These are phyloP conservation scores for Camelus bactrianus DNA, from an alignment of 2,113 vertebrate genomes.

Conservation along the genomic window DNA sequence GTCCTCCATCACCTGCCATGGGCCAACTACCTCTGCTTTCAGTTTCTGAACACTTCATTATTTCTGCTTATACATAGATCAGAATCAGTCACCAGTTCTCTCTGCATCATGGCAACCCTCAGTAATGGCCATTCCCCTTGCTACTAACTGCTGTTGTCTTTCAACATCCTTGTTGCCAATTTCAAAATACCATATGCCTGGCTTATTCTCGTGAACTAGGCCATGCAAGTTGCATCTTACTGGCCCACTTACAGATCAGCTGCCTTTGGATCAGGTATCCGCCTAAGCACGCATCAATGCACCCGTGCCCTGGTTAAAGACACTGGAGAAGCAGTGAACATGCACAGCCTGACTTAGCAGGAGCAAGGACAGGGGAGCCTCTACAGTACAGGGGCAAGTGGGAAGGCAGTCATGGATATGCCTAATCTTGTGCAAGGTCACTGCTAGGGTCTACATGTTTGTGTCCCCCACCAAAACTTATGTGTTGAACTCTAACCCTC, in stretches of 20 bases:
- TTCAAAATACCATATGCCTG: background rate
- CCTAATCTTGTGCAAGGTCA: background rate
- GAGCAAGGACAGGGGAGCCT: background rate
- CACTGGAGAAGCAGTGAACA: background rate
- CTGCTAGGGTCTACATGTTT: background rate
- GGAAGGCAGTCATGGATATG: accelerated
- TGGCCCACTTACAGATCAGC: background rate
- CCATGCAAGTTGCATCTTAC: background rate
- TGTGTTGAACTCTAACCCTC: background rate
- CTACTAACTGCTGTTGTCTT: background rate
- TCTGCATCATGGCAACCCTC: background rate
- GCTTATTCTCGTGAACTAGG: background rate
- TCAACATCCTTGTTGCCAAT: background rate
- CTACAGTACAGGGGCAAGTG: accelerated
- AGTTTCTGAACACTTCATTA: background rate
- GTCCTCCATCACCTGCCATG: accelerated
- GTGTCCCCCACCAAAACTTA: background rate
- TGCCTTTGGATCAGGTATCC: background rate
- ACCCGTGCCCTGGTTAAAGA: background rate
- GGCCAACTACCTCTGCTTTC: background rate
- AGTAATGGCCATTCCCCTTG: background rate
- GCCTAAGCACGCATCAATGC: background rate
- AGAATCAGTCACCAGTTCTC: background rate
- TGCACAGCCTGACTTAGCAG: background rate
- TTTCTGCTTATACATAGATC: background rate